Evolutionary conservation across 2,888 invertebrate genomes (phyloP), one percentile per base, ranked within the genome.

Genomic region (Sympetrum striolatum): DNA sequence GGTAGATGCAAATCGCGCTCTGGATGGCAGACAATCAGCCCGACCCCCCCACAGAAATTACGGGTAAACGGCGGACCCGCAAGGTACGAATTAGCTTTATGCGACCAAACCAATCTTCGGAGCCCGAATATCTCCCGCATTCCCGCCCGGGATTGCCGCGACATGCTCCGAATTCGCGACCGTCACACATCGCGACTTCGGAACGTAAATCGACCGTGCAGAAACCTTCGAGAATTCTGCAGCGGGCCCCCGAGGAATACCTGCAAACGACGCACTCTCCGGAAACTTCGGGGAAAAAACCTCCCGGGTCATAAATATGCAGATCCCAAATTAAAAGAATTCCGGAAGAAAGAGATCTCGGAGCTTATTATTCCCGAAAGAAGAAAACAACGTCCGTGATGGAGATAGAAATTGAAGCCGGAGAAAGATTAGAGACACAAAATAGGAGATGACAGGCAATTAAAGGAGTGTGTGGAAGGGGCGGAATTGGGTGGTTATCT

Each of bases 391-490:
- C 18, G 80, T 37, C 10, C 12, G 37, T 12, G 80, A 80, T 35
- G 35, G 39, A 80, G 39, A 37, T 35, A 37, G 37, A 39, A 35
- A 22, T 35, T 37, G 64, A 39, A 60, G 53, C 58, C 35, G 58
- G 37, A 86, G 60, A 64, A 37, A 64, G 37, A 86, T 60, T 73
- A 73, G 73, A 31, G 31, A 73, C 73, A 25, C 31, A 31, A 73
- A 39, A 64, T 60, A 86, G 58, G 86, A 86, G 60, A 86, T 86
- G 86, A 86, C 86, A 86, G 86, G 86, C 86, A 86, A 86, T 86
- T 86, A 86, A 86, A 86, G 86, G 60, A 86, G 60, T 60, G 60
- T 4, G 58, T 53, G 53, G 64, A 35, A 35, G 82, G 82, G 58
- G 58, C 35, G 35, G 35, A 35, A n/a, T n/a, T n/a, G 48, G 10